Percentiles rank a stretch among this genome's conserved stretches.
Evolutionary conservation across 2,888 invertebrate species (phyloP).

Genomic region (Drosophila anceps): DNA sequence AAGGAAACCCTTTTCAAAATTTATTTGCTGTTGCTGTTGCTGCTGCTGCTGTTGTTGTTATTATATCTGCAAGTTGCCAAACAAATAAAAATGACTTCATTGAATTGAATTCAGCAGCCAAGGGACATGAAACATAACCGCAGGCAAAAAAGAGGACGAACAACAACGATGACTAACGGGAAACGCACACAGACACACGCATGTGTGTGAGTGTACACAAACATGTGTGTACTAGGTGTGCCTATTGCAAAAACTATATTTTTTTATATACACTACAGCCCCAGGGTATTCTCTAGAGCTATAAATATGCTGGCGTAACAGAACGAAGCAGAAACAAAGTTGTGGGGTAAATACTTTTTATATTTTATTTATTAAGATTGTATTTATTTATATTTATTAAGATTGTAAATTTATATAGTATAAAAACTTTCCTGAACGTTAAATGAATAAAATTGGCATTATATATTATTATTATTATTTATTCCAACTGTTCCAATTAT

Average conservation of each 20-base stretch:
- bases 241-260: constrained; percentile 17
- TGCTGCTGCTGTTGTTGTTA: constrained; percentile 24
- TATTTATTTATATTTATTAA: background rate
- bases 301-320: background rate
- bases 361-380: background rate
- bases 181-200: constrained; percentile 17
- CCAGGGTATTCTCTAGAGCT: background rate
- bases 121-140: constrained; percentile 43
- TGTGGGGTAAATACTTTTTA: background rate
- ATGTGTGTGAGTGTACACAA: background rate
- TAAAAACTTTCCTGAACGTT: too few species aligned
- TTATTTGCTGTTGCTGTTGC: constrained; percentile 39
- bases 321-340: background rate
- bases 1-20: constrained; percentile 65
- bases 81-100: constrained; percentile 80
- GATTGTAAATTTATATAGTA: background rate
- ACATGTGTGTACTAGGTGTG: constrained; percentile 21
- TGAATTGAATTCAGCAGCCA: constrained; percentile 68
- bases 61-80: constrained; percentile 61
- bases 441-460: too few species aligned
- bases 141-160: constrained; percentile 18
- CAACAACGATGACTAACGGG: constrained; percentile 50
- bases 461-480: background rate
- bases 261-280: constrained; percentile 11
- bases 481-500: background rate